Evolutionary conservation across 2,113 vertebrate genomes (phyloP).

Genomic region (Toxotes jaculatrix): DNA sequence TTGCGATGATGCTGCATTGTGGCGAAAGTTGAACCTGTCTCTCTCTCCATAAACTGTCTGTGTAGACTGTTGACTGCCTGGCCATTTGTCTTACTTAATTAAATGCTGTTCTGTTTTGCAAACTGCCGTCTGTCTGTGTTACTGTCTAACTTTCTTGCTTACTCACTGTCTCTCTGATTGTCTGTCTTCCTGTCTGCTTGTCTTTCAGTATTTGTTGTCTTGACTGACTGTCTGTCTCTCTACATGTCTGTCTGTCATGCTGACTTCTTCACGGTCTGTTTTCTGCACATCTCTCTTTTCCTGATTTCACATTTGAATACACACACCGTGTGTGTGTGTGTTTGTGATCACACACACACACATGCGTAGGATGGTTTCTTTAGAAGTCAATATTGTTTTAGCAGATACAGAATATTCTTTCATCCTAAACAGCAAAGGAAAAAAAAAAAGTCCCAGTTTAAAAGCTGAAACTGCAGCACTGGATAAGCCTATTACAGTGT

Average conservation of each 20-base stretch:
- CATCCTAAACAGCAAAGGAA: slow-evolving; percentile 40
- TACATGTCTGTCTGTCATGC: too few relatives aligned
- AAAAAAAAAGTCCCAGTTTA: slow-evolving; percentile 43
- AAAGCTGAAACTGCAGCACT: slow-evolving; percentile 54
- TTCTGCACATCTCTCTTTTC: not conserved
- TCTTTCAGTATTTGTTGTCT: not conserved
- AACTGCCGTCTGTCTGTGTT: not conserved
- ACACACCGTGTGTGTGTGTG: not conserved
- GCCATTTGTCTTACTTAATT: not conserved
- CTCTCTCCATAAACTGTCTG: not conserved
- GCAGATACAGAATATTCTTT: slow-evolving; percentile 48
- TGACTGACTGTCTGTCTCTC: not conserved
- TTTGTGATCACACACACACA: not conserved
- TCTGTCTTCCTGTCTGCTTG: not conserved
- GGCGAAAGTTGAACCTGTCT: too few relatives aligned
- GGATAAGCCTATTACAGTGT: slow-evolving; percentile 69
- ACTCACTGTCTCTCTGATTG: slow-evolving; percentile 4
- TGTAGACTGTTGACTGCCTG: not conserved
- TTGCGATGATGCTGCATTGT: too few relatives aligned
- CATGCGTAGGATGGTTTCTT: slow-evolving; percentile 29
- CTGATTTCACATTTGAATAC: not conserved
- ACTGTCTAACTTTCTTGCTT: not conserved
- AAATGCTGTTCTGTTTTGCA: not conserved
- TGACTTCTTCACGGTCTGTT: too few relatives aligned
- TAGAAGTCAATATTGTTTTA: slow-evolving; percentile 52